Conservation (phyloP, 2,113 vertebrate genomes). For the Falco punctatus region DNA sequence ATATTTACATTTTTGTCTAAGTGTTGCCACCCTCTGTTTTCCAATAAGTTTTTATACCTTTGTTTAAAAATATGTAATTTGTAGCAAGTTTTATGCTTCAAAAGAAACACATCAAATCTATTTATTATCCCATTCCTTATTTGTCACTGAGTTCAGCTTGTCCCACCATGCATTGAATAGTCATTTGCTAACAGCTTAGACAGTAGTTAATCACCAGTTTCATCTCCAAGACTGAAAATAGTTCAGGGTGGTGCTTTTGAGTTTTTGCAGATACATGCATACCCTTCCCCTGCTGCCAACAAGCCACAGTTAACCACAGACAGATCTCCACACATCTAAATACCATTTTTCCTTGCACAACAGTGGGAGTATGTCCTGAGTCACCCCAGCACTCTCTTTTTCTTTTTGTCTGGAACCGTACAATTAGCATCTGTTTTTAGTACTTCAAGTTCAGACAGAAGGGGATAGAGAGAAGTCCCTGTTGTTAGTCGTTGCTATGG, state of each 20-base stretch:
- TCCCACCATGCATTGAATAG: conserved; percentile 22
- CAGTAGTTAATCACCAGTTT: conserved; percentile 72
- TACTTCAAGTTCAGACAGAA: not conserved
- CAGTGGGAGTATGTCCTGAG: conserved; percentile 20
- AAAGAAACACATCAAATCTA: conserved; percentile 54
- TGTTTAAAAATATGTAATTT: conserved; percentile 64
- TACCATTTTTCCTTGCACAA: conserved; percentile 2
- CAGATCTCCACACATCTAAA: conserved; percentile 40
- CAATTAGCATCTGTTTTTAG: conserved; percentile 72
- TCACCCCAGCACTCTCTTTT: conserved; percentile 9
- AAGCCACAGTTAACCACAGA: conserved; percentile 52
- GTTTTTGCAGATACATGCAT: not conserved
- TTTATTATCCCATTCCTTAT: conserved; percentile 68
- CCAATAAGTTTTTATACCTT: conserved; percentile 71
- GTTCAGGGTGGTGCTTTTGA: conserved; percentile 69
- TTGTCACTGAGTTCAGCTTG: conserved; percentile 30
- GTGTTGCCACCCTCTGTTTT: conserved; percentile 39
- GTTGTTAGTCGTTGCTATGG: conserved; percentile 12
- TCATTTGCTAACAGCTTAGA: conserved; percentile 69
- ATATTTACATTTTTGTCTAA: conserved; percentile 29
- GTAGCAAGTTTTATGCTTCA: conserved; percentile 65
- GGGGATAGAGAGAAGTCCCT: conserved; percentile 32
- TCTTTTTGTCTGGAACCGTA: conserved; percentile 54
- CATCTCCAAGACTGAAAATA: conserved; percentile 75
- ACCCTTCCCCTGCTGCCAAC: not conserved